These are phyloP conservation scores for Steinernema khuongi DNA, from an alignment of 1,140 invertebrate species.

Conservation along the genomic window DNA sequence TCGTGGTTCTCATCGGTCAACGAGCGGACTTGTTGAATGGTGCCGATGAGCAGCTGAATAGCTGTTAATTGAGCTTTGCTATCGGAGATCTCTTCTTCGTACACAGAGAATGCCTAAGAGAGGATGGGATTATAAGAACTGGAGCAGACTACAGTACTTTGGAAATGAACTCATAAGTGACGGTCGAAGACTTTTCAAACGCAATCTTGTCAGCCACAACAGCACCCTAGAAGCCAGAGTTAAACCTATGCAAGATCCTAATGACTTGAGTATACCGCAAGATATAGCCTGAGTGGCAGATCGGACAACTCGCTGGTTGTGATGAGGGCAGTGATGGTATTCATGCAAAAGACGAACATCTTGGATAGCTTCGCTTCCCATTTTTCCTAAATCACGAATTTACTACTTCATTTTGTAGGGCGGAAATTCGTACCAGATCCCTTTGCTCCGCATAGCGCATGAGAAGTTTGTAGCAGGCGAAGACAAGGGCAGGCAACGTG, in stretches of 20 bases:
- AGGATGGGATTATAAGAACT: slow-evolving; percentile 17
- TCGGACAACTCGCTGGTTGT: slow-evolving; percentile 80
- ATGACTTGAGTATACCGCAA: slow-evolving; percentile 69
- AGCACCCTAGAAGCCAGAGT: slow-evolving; percentile 73
- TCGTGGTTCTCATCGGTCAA: slow-evolving; percentile 95
- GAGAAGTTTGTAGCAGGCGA: slow-evolving; percentile 78
- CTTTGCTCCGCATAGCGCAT: slow-evolving; percentile 73
- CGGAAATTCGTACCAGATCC: slow-evolving; percentile 66
- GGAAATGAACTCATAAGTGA: slow-evolving; percentile 96
- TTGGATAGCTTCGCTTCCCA: slow-evolving; percentile 70
- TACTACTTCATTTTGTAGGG: slow-evolving; percentile 5
- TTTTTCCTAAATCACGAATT: slow-evolving; percentile 39
- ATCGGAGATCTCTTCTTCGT: slow-evolving; percentile 97
- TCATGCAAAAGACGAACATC: slow-evolving; percentile 94
- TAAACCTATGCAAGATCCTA: neutral
- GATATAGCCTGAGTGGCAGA: slow-evolving; percentile 80
- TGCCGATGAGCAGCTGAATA: slow-evolving; percentile 88
- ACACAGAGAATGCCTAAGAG: slow-evolving; percentile 80
- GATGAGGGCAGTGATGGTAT: slow-evolving; percentile 82
- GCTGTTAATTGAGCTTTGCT: slow-evolving; percentile 91
- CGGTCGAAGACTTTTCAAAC: slow-evolving; percentile 88
- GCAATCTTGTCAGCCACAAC: slow-evolving; percentile 82
- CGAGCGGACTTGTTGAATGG: slow-evolving; percentile 82
- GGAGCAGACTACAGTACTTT: slow-evolving; percentile 65
- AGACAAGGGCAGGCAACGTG: slow-evolving; percentile 90